Evolutionary conservation across 2,797 vertebrate genomes (phyloP), one percentile per base, ranked within the genome.

Genomic region (Chaetodon trifasciatus): DNA sequence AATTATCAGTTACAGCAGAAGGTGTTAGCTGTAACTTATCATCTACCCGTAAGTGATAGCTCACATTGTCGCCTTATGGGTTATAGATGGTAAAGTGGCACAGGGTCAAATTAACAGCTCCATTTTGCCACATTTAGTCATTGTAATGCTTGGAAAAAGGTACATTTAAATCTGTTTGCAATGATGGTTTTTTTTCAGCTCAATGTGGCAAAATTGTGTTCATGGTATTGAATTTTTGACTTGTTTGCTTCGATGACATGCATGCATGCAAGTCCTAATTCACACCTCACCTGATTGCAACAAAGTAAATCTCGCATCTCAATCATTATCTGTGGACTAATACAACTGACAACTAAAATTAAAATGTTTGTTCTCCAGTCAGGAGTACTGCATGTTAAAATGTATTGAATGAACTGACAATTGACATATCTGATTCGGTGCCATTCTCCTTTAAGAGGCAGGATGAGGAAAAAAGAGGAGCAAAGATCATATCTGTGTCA

Each of bases 1-100:
- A 64, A 40, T 77, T 58, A 69, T 79, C 57, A 67, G 66, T 64
- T 24, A 24, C 40, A 71, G n/a, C 19, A 62, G n/a, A 63, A 32
- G 57, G 42, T 70, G 74, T 78, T 37, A 32, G 39, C 71, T 60
- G 40, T 55, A 53, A 37, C 40, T 58, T 32, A 49, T 32, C 42
- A 40, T 47, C 13, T 32, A 32, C 16, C 37, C 37, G 67, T 49
- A 68, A 55, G 49, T 52, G 28, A 80, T 65, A 40, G 67, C 55
- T 58, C 35, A 49, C 40, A 47, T 37, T 32, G 39, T 46, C 3
- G 0, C 19, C 15, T 60, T 7, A 50, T 6, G 0, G 44, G 8
- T 44, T 62, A 60, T 11, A 74, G 24, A 61, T 62, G 55, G 39
- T 42, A 6, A 46, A 61, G 47, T 42, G 28, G 17, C 24, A 6